A percentile compares a stretch with the other conserved stretches of the same genome.
Evolutionary conservation across 2,113 vertebrate genomes (phyloP).

Genomic region (Aviceda subcristata): DNA sequence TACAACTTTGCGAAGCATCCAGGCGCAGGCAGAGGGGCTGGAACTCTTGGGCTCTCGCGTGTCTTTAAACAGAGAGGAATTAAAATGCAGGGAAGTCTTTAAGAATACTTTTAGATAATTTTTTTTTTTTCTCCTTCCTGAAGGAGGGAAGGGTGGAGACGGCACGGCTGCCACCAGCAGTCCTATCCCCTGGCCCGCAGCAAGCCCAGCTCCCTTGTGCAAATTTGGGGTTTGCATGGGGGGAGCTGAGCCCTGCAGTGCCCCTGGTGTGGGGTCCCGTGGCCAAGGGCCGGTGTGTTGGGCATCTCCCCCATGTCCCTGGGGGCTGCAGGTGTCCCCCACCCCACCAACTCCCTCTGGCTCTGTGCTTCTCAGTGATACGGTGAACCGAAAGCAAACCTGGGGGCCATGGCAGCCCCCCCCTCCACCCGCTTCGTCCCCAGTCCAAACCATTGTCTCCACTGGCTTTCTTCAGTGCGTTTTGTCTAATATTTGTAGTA

Average conservation of each 20-base stretch:
- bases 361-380: not conserved
- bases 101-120: too few species aligned
- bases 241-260: not conserved
- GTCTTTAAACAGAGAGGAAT: not conserved
- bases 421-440: not conserved
- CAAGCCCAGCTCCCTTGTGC: not conserved
- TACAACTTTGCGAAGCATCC: not conserved
- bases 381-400: not conserved
- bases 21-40: not conserved
- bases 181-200: not conserved
- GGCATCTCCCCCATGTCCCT: not conserved
- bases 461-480: not conserved
- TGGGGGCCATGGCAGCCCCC: rapidly evolving
- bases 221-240: not conserved
- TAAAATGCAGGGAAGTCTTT: not conserved
- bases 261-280: not conserved
- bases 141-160: not conserved
- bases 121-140: not conserved
- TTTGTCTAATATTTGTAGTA: not conserved
- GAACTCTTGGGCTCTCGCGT: not conserved
- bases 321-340: not conserved
- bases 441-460: not conserved
- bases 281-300: not conserved
- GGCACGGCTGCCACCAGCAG: not conserved
- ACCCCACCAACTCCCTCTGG: not conserved